These are phyloP conservation scores for Hippocampus barbouri DNA, from an alignment of 2,113 vertebrate genomes.

Conservation along the genomic window DNA sequence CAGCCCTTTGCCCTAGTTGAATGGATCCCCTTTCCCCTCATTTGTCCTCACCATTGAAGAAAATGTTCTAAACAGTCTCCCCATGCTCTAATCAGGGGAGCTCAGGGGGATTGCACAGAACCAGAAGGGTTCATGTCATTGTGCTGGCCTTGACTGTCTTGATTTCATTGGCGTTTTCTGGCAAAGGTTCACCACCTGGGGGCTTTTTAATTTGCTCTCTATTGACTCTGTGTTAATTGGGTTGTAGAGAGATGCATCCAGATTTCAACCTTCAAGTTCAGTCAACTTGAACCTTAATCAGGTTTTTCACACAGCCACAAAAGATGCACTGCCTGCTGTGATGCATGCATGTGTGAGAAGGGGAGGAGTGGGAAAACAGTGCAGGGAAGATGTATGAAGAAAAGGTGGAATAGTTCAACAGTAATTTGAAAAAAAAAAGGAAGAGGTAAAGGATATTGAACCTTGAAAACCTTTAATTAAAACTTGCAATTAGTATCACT, in stretches of 20 bases:
- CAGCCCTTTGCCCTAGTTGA: conserved; percentile 63
- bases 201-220: conserved; percentile 76
- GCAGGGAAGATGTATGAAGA: conserved; percentile 6
- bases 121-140: conserved; percentile 54
- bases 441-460: neutral
- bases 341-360: conserved; percentile 11
- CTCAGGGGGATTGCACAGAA: conserved; percentile 43
- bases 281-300: conserved; percentile 67
- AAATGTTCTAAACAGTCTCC: conserved; percentile 62
- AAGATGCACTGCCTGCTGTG: conserved; percentile 35
- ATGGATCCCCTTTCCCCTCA: conserved; percentile 60
- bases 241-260: conserved; percentile 67
- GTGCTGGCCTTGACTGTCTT: conserved; percentile 64
- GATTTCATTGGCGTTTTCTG: conserved; percentile 64
- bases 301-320: conserved; percentile 60
- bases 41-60: conserved; percentile 58
- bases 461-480: neutral
- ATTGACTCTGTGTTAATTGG: conserved; percentile 78
- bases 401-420: conserved; percentile 2
- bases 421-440: conserved; percentile 6
- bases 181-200: conserved; percentile 53
- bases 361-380: conserved; percentile 36
- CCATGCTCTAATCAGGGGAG: conserved; percentile 63
- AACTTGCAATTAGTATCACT: conserved; percentile 5
- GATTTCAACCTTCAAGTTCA: conserved; percentile 64